Evolutionary conservation across 37 sponge, comb jelly and placozoan species (phyloP).

Genomic region (Aplysina aerophoba): DNA sequence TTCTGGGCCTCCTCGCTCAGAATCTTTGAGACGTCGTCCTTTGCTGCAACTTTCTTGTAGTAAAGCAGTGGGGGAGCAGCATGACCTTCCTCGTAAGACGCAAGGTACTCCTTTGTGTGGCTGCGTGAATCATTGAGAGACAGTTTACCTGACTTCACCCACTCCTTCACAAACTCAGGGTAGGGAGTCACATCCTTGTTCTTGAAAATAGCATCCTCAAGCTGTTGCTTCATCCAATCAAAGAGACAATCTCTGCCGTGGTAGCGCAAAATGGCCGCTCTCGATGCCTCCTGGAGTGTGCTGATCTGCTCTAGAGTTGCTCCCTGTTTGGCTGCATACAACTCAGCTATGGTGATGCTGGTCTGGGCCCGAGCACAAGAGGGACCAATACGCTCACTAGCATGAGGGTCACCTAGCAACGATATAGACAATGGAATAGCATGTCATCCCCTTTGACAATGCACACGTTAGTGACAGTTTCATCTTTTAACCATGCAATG

Average conservation of each 20-base stretch:
- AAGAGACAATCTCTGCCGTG: constrained; percentile 76
- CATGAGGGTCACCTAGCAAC: constrained; percentile 87
- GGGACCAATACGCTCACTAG: constrained; percentile 89
- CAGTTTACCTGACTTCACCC: constrained; percentile 34
- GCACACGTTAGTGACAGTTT: no score
- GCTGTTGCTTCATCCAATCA: constrained; percentile 80
- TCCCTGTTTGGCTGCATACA: constrained; percentile 68
- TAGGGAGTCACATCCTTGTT: constrained; percentile 78
- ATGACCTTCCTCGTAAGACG: constrained; percentile 52
- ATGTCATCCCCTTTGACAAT: no score
- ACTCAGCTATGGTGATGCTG: constrained; percentile 52
- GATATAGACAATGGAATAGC: no score
- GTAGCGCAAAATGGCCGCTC: constrained; percentile 56
- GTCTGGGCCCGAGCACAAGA: constrained; percentile 72
- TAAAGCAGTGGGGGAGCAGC: constrained; percentile 77
- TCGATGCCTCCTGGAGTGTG: constrained; percentile 41
- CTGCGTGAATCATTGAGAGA: constrained; percentile 46
- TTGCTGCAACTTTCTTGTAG: constrained; percentile 76
- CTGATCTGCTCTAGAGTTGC: constrained; percentile 60
- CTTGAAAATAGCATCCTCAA: constrained; percentile 64
- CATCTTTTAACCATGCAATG: no score
- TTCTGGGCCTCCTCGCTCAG: constrained; percentile 54
- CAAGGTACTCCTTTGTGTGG: constrained; percentile 75
- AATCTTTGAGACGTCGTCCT: constrained; percentile 64
- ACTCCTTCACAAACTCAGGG: constrained; percentile 76